Evolutionary conservation across 2,113 vertebrate genomes (phyloP), one percentile per base, ranked within the genome.

Genomic region (Tautogolabrus adspersus): DNA sequence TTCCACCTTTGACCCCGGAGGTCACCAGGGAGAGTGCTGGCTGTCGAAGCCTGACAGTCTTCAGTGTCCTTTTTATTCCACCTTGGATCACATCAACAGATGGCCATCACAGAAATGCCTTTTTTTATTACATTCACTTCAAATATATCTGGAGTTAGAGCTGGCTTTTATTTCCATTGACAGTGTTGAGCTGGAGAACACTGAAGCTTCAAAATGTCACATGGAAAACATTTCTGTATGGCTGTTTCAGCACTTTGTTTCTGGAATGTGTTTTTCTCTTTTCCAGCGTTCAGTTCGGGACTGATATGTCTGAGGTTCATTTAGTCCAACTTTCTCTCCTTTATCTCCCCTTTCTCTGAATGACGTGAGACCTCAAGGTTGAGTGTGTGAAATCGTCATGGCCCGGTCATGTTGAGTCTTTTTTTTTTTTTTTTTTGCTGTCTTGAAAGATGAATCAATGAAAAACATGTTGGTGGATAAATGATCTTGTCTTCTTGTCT

Each of bases 1-100:
- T 70, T 71, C 81, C 59, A 60, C 77, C 42, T 84, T 75, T 87
- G 73, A 79, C 72, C 55, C 51, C 23, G 21, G 9, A 77, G 51
- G 42, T 78, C 52, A 74, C 46, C 6, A 16, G 38, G 65, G 44
- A 38, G 30, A 44, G 63, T 26, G 9, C 11, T 34, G 38, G 13
- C 19, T 55, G 21, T 70, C 26, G 0, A 19, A 49, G 19, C 23
- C 44, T 7, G 38, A 21, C 42, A 12, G 18, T 74, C 15, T 10
- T 30, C 37, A 71, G 21, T 13, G 1, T 26, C 12, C 6, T 2
- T 16, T 46, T 38, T 11, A 49, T 30, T 69, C 47, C 5, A 22
- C 1, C 16, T 26, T 37, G 22, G 40, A 42, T 69, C 22, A 10
- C 16, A 26, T 51, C 57, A 54, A 49, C 75, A 77, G 75, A 72